Evolutionary conservation across 2,797 vertebrate genomes (phyloP).

Genomic region (Coracias cyanogaster): DNA sequence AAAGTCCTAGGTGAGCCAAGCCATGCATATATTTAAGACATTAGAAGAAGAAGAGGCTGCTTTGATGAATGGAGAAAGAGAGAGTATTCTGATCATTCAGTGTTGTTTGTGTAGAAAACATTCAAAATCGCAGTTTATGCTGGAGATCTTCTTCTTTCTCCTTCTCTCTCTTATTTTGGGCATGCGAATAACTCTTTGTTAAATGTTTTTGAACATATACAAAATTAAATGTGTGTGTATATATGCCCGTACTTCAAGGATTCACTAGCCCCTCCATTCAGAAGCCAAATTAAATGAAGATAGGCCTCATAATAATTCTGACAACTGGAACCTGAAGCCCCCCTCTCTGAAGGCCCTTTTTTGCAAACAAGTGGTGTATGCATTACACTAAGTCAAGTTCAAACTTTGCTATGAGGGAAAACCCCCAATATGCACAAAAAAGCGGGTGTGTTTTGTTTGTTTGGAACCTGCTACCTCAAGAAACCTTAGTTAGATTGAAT

Average conservation of each 20-base stretch:
- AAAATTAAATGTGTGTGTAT: neutral
- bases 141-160: neutral
- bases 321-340: neutral
- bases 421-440: neutral
- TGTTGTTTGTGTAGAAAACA: neutral
- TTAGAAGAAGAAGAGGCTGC: neutral
- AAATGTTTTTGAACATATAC: neutral
- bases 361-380: neutral
- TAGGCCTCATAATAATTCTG: neutral
- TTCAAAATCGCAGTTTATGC: neutral
- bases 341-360: neutral
- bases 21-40: neutral
- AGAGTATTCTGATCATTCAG: neutral
- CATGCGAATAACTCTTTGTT: neutral
- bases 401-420: neutral
- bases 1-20: neutral
- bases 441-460: neutral
- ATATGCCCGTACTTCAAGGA: rapidly evolving
- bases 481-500: neutral
- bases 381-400: neutral
- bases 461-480: neutral
- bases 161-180: neutral
- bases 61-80: neutral
- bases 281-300: neutral
- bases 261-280: neutral